A percentile compares a stretch with the other conserved stretches of the same genome.
phyloP scores from a whole-genome alignment of 1,140 invertebrate species.

The Hylyphantes graminicola region DNA sequence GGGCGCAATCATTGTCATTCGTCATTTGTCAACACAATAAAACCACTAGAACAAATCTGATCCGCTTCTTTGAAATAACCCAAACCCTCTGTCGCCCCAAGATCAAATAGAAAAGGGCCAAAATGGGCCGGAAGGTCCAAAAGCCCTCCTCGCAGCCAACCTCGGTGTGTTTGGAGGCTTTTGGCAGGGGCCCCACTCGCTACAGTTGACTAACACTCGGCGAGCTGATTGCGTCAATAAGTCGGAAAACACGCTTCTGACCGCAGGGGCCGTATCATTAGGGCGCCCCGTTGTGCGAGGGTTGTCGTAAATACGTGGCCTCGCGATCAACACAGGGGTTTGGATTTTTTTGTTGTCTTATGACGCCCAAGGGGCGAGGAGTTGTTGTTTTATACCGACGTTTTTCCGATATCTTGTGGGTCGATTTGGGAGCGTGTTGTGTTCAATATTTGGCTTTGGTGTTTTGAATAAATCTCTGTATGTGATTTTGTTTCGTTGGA shows the following conservation, averaged over 20 bases:
- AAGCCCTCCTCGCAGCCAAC: background rate
- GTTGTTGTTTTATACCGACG: too few relatives aligned
- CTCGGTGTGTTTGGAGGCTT: slow-evolving; percentile 6
- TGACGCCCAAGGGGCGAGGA: too few relatives aligned
- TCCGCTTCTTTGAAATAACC: too few relatives aligned
- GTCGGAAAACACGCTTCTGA: slow-evolving; percentile 21
- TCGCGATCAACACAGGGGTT: background rate
- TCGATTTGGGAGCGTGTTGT: too few relatives aligned
- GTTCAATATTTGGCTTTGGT: too few relatives aligned
- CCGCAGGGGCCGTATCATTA: slow-evolving; percentile 22
- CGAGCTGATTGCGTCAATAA: slow-evolving; percentile 32
- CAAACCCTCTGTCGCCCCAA: too few relatives aligned
- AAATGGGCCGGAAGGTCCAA: slow-evolving; percentile 2
- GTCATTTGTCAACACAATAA: too few relatives aligned
- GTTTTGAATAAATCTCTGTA: too few relatives aligned
- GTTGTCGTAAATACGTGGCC: slow-evolving; percentile 19
- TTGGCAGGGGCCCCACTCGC: background rate
- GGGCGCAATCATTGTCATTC: too few relatives aligned
- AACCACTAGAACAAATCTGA: too few relatives aligned
- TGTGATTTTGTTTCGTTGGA: too few relatives aligned
- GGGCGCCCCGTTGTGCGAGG: background rate
- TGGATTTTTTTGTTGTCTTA: background rate
- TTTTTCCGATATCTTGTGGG: too few relatives aligned
- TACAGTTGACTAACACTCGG: slow-evolving; percentile 10
- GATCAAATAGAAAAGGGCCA: background rate